phyloP scores from a whole-genome alignment of 2,113 vertebrate genomes.

The Oryzias celebensis region DNA sequence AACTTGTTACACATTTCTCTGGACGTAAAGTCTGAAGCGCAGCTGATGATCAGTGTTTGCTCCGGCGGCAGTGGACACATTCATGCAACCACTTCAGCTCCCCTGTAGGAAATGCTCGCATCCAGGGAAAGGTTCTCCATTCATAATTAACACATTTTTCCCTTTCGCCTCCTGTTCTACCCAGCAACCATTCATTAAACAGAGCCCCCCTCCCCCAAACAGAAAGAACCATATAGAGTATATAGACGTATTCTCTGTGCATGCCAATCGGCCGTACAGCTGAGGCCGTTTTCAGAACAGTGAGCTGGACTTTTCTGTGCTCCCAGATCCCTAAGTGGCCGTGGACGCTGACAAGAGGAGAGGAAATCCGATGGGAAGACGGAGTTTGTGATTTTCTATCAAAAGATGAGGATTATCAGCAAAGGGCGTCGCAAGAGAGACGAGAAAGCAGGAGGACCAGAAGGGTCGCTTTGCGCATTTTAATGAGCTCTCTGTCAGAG shows the following conservation, averaged over 20 bases:
- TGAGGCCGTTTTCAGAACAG: constrained; percentile 22
- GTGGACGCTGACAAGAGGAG: not conserved
- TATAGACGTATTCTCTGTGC: constrained; percentile 25
- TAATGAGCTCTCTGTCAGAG: constrained; percentile 70
- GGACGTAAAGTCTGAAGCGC: too few relatives aligned
- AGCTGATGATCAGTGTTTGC: too few relatives aligned
- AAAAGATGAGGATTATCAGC: constrained; percentile 24
- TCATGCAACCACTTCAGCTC: too few relatives aligned
- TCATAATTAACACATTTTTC: constrained; percentile 83
- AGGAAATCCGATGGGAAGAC: constrained; percentile 1
- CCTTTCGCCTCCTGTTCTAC: constrained; percentile 73
- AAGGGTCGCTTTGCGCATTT: constrained; percentile 66
- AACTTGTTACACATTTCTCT: too few relatives aligned
- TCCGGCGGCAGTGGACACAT: too few relatives aligned
- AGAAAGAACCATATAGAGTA: constrained; percentile 16
- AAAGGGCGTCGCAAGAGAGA: constrained; percentile 40
- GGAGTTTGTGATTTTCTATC: constrained; percentile 11
- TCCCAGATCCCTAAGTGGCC: constrained; percentile 23
- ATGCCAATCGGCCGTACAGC: constrained; percentile 16
- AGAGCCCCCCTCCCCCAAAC: constrained; percentile 24
- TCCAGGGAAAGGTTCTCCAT: constrained; percentile 68
- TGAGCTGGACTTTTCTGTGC: not conserved
- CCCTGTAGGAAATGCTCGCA: constrained; percentile 27
- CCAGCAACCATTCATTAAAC: constrained; percentile 79
- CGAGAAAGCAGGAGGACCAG: constrained; percentile 44